A percentile compares a stretch with the other conserved stretches of the same genome.
Evolutionary conservation across 2,888 invertebrate genomes (phyloP).

Genomic region (Adelognathus sp.): DNA sequence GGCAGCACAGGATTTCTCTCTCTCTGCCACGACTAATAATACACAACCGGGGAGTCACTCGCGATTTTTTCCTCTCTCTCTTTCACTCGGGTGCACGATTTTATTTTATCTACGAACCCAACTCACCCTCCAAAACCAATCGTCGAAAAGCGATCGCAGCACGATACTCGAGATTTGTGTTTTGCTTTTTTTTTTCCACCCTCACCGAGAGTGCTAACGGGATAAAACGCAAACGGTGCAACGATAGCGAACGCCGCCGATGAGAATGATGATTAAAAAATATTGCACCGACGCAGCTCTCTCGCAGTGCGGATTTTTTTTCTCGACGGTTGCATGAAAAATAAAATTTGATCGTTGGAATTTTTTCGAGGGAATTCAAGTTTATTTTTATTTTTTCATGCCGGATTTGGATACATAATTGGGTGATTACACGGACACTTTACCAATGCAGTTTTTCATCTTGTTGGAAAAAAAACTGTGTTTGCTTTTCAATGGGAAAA

Average conservation of each 20-base stretch:
- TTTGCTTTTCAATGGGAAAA: too few species aligned
- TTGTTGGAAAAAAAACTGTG: too few species aligned
- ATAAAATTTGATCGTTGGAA: background rate
- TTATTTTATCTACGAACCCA: conserved; percentile 44
- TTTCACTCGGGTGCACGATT: conserved; percentile 28
- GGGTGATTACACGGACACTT: too few species aligned
- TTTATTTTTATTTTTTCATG: background rate
- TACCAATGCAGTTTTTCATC: too few species aligned
- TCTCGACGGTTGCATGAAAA: background rate
- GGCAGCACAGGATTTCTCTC: conserved; percentile 30
- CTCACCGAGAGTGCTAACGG: background rate
- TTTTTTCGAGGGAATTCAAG: background rate
- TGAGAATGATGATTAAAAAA: conserved; percentile 35
- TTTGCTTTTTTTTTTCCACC: background rate
- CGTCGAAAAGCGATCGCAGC: conserved; percentile 45
- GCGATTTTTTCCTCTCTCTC: background rate
- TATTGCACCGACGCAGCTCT: background rate
- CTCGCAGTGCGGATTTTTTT: background rate
- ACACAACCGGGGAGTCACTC: conserved; percentile 19
- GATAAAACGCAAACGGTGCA: conserved; percentile 37
- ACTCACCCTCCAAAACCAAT: conserved; percentile 34
- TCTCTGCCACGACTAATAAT: conserved; percentile 18
- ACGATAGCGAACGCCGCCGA: background rate
- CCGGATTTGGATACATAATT: too few species aligned
- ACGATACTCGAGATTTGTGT: conserved; percentile 23